Evolutionary conservation across 2,888 invertebrate genomes (phyloP).

Genomic region (Acanthosepion pharaonis): DNA sequence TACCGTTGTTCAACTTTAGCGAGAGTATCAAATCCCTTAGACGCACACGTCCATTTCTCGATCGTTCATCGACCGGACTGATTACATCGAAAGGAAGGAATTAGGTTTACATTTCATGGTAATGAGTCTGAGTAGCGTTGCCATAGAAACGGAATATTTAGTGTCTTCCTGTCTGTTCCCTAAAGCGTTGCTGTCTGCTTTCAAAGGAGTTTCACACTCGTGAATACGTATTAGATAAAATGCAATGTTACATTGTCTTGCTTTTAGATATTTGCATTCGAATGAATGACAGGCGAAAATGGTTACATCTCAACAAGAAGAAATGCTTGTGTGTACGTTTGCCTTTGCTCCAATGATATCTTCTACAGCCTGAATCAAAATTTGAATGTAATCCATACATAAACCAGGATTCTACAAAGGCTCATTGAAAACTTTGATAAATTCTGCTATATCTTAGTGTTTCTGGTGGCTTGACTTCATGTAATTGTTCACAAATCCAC

Average conservation of each 20-base stretch:
- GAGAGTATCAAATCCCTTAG: not conserved
- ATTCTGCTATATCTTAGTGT: too few relatives aligned
- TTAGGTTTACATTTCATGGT: not conserved
- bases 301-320: not conserved
- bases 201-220: not conserved
- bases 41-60: not conserved
- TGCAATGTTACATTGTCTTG: not conserved
- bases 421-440: too few relatives aligned
- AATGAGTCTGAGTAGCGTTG: not conserved
- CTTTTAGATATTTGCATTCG: not conserved
- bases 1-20: not conserved
- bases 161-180: not conserved
- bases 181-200: not conserved
- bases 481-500: too few relatives aligned
- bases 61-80: slow-evolving; percentile 9
- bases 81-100: not conserved
- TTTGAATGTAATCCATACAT: too few relatives aligned
- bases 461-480: too few relatives aligned
- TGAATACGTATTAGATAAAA: not conserved
- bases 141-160: not conserved
- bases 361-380: too few relatives aligned
- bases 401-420: too few relatives aligned
- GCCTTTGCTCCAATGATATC: not conserved
- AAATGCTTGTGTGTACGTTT: not conserved
- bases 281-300: not conserved